Percentiles rank a stretch among this genome's conserved stretches.
These are phyloP conservation scores for Theristicus caerulescens DNA, from an alignment of 2,113 vertebrate species.

Conservation along the genomic window DNA sequence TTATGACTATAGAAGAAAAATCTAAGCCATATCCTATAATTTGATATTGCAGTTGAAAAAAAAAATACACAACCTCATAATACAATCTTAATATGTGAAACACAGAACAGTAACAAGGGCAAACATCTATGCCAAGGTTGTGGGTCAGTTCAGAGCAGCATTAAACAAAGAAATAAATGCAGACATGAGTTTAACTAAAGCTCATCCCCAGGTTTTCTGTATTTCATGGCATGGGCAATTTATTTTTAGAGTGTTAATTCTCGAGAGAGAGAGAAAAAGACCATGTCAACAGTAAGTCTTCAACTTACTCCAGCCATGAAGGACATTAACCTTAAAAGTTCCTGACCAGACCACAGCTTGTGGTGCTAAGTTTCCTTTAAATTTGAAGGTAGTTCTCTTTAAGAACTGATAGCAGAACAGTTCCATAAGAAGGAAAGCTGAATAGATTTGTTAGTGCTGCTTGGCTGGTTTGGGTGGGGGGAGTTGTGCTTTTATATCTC, in stretches of 20 bases:
- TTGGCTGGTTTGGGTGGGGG: not conserved
- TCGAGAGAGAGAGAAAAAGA: not conserved
- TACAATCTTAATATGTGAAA: not conserved
- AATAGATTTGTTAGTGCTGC: not conserved
- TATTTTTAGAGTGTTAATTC: not conserved
- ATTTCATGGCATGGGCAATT: not conserved
- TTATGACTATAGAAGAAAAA: not conserved
- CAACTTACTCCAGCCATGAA: not conserved
- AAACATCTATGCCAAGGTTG: not conserved
- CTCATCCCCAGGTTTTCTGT: not conserved
- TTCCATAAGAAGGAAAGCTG: not conserved
- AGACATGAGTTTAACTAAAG: not conserved
- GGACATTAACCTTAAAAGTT: not conserved
- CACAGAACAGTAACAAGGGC: not conserved
- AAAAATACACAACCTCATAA: not conserved
- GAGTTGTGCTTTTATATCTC: not conserved
- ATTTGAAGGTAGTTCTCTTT: not conserved
- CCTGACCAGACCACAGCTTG: not conserved
- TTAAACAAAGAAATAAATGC: not conserved
- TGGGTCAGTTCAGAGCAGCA: not conserved
- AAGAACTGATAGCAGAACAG: not conserved
- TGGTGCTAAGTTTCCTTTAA: not conserved
- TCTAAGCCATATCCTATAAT: not conserved
- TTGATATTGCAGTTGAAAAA: not conserved
- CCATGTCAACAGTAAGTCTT: not conserved